A percentile compares a stretch with the other conserved stretches of the same genome.
phyloP scores from a whole-genome alignment of 2,888 invertebrate genomes.

The Bellardia bayeri region DNA sequence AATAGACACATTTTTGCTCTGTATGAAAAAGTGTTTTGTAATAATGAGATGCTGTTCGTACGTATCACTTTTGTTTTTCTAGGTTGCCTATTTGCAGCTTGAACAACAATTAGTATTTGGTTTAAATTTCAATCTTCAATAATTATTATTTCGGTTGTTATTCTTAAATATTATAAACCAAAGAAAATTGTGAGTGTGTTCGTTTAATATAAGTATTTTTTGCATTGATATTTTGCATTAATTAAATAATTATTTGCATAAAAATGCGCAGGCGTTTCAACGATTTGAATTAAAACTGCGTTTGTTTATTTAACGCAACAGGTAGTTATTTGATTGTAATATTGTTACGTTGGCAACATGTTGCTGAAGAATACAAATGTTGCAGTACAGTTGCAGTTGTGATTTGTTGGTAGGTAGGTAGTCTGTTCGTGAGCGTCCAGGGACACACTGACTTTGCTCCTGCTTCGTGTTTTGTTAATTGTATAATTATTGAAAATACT shows the following conservation, averaged over 20 bases:
- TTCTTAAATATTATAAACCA: constrained; percentile 14
- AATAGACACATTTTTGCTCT: constrained; percentile 20
- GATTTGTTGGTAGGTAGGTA: not conserved
- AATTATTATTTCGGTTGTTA: constrained; percentile 4
- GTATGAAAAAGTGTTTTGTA: constrained; percentile 2
- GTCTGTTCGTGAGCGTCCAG: not conserved
- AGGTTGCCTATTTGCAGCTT: constrained; percentile 15
- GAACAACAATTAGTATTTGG: constrained; percentile 55
- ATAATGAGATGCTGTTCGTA: constrained; percentile 60
- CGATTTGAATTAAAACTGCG: not conserved
- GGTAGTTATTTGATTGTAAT: constrained; percentile 35
- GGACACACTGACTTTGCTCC: not conserved
- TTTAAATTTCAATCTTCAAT: constrained; percentile 63
- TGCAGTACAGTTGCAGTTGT: not conserved
- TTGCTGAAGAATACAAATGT: constrained; percentile 2
- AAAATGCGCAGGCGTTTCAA: constrained; percentile 66
- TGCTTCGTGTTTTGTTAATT: not conserved
- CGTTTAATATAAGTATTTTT: constrained; percentile 25
- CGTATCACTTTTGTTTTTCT: constrained; percentile 9
- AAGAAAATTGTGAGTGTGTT: constrained; percentile 29
- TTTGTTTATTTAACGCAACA: constrained; percentile 58
- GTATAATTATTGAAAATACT: too few species aligned
- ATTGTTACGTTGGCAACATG: constrained; percentile 32
- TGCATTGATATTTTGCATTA: constrained; percentile 49
- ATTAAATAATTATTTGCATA: constrained; percentile 49